Percentiles rank a stretch among this genome's conserved stretches.
These are phyloP conservation scores for Adineta ricciae DNA, from an alignment of 2,888 invertebrate species.

Conservation along the genomic window DNA sequence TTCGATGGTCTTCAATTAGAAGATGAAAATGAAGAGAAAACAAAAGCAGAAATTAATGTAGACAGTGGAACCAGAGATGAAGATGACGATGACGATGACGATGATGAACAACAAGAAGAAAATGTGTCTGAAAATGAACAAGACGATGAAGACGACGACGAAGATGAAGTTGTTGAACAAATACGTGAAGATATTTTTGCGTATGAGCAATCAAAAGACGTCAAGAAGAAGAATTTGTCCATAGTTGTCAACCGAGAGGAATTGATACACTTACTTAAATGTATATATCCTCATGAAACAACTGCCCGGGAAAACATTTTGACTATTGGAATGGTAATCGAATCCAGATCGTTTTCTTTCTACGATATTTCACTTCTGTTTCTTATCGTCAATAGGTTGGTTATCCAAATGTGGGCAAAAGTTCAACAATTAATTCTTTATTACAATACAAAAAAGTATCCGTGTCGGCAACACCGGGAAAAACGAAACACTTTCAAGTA, in stretches of 20 bases:
- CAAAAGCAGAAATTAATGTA: conserved; percentile 21
- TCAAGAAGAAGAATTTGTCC: neutral
- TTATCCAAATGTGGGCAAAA: conserved; percentile 99
- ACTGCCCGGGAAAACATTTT: conserved; percentile 52
- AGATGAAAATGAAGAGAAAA: conserved; percentile 33
- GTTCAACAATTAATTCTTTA: conserved; percentile 89
- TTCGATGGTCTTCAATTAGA: neutral
- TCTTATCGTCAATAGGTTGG: conserved; percentile 59
- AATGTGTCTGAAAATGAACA: conserved; percentile 35
- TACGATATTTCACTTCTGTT: neutral
- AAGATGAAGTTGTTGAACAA: conserved; percentile 36
- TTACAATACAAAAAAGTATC: conserved; percentile 68
- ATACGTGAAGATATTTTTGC: conserved; percentile 34
- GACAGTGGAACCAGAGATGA: neutral
- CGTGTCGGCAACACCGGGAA: conserved; percentile 94
- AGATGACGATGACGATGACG: conserved; percentile 36
- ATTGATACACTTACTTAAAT: conserved; percentile 39
- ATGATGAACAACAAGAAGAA: conserved; percentile 27
- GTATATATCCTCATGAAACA: conserved; percentile 35
- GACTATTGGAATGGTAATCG: conserved; percentile 68
- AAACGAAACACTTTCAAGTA: conserved; percentile 84
- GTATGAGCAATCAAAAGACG: neutral
- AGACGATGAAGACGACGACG: conserved; percentile 37
- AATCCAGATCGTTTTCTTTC: too few relatives aligned
- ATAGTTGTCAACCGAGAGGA: conserved; percentile 37